These are phyloP conservation scores for Pantherophis guttatus DNA, from an alignment of 2,113 vertebrate genomes.

Conservation along the genomic window DNA sequence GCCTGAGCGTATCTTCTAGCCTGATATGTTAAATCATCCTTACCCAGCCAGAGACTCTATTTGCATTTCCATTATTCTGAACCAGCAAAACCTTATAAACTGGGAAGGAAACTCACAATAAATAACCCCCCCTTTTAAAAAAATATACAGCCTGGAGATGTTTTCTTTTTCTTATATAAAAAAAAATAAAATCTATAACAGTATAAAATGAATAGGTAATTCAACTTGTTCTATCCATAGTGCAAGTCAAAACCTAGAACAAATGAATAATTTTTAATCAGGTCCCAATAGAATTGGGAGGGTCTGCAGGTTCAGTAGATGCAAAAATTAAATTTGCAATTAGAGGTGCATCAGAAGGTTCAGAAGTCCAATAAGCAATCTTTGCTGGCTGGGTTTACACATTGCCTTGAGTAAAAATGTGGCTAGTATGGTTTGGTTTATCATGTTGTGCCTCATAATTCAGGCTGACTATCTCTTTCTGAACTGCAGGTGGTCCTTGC, in stretches of 20 bases:
- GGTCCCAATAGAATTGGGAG: neutral
- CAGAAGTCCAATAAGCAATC: neutral
- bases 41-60: neutral
- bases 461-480: neutral
- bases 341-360: neutral
- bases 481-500: neutral
- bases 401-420: neutral
- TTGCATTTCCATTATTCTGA: neutral
- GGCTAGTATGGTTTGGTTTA: neutral
- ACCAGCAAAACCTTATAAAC: neutral
- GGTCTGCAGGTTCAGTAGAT: neutral
- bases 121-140: neutral
- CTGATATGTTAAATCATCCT: slow-evolving; percentile 37
- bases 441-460: neutral
- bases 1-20: slow-evolving; percentile 15
- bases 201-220: neutral
- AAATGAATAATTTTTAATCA: neutral
- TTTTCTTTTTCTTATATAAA: neutral
- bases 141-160: neutral
- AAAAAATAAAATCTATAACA: neutral
- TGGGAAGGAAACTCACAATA: neutral
- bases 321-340: neutral
- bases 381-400: neutral
- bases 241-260: neutral
- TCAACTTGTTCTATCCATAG: neutral